Base-by-base conservation (phyloP, 2,797 vertebrate species). In the Acrossocheilus wenchowensis region DNA sequence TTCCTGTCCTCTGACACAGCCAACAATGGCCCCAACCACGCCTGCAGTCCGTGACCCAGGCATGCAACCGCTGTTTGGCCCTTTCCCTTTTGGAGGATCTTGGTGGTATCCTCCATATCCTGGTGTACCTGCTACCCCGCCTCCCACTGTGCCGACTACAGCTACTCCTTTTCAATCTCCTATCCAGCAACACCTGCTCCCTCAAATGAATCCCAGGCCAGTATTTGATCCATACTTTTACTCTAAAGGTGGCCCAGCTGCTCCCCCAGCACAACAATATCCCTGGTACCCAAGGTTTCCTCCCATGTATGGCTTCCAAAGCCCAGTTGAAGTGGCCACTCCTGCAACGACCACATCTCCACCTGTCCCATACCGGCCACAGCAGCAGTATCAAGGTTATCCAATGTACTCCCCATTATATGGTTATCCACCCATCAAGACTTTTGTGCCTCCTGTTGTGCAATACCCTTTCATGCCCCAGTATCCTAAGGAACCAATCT, bases 1-100 rank as follows among this genome's bases (percentile, higher is more conserved):
- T 60, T 80, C 87, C 64, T 93, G 90, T 54, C 89, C 90, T 84
- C 71, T 26, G 57, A 52, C 23, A 7, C 7, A 1, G 14, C 57
- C 69, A 69, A 48, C 12, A 0, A 21, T 34, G 2, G 48, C 1
- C 1, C 30, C 64, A 17, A 19, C 78, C 10, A n/a, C 3, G 4
- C 23, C 36, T 60, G 23, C 21, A 39, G 39, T 6, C 39, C 39
- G 1, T 30, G 36, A 77, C 2, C 14, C 23, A 62, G 21, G 2
- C 3, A 43, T 10, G 41, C 41, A 43, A 43, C 41, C 9, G 41
- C 2, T 21, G 19, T 19, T n/a, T 54, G 12, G 21, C 8, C 75
- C n/a, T 62, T 57, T 72, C 17, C 64, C n/a, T 0, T 2, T 50
- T 41, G 34, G 43, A 19, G 6, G 1, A 1, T 45, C 83, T 8